These are phyloP conservation scores for Mobula birostris DNA, from an alignment of 2,113 vertebrate species.

Conservation along the genomic window DNA sequence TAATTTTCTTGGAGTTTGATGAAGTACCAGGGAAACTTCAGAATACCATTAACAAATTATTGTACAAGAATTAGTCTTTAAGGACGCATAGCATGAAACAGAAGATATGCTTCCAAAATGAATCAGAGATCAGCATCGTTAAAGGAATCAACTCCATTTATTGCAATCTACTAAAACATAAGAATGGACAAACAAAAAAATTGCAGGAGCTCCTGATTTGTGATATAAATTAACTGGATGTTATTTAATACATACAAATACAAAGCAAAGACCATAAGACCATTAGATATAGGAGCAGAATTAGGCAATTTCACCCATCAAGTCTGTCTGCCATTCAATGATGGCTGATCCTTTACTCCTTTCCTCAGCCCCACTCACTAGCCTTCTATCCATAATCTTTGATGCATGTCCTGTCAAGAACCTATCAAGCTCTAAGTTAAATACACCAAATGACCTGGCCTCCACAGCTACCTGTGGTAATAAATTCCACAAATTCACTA, in stretches of 20 bases:
- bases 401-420: no score
- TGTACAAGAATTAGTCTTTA: background rate
- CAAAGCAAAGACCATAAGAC: background rate
- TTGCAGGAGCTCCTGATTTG: background rate
- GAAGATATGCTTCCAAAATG: background rate
- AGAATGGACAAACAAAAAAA: background rate
- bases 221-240: background rate
- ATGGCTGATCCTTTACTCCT: no score
- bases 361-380: no score
- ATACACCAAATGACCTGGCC: no score
- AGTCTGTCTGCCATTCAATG: no score
- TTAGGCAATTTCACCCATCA: background rate
- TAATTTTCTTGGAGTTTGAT: background rate
- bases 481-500: no score
- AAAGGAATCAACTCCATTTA: background rate
- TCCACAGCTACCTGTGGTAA: no score
- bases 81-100: background rate
- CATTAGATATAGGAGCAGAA: background rate
- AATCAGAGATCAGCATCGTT: background rate
- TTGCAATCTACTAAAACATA: background rate
- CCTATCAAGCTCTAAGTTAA: no score
- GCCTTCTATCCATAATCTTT: no score
- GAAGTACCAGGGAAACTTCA: background rate
- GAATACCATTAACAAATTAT: background rate
- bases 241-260: background rate